Base-by-base conservation (phyloP, 2,888 invertebrate genomes). In the Steromphala cineraria region DNA sequence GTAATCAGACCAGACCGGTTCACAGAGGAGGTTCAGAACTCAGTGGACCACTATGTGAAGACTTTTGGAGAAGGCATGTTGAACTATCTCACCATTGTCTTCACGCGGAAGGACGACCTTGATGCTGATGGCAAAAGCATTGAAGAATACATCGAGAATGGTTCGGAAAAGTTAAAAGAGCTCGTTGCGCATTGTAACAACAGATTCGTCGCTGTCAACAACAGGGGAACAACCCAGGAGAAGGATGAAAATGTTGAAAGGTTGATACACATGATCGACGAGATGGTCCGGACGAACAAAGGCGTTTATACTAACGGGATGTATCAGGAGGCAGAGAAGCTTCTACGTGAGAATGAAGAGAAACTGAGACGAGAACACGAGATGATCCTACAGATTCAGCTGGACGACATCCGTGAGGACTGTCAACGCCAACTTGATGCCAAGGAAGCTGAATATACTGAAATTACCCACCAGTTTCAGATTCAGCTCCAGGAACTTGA, bases 11-110 rank as follows among this genome's bases (percentile, higher is more conserved):
- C 80, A 7, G 82, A 78, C 2, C 19, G 84, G 19, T 83, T 80
- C 67, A 85, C 85, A 10, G 62, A 78, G 17, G 85, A 85, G 40
- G 83, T 83, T 24, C 75, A 82, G 36, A 75, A 81, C 4, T 82
- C 84, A 7, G 74, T 83, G 3, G 21, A 79, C 24, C 40, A 75
- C 17, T 80, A 79, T 52, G 53, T 75, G 53, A 24, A 83, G 0
- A 31, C 71, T 19, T 83, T 82, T 52, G 83, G 82, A 8, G 7
- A 78, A 17, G 78, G 78, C 3, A 19, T 83, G 31, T 28, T 74
- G 15, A 71, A 74, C 0, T 77, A 76, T 36, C 36, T 83, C 52
- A 79, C 80, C 8, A 36, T 83, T 7, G 19, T 83, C 0, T 82
- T 83, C 40, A 82, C 83, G 15, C 4, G 80, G 15, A 82, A 75